phyloP scores from a whole-genome alignment of 2,113 vertebrate genomes.

The Neoarius graeffei region DNA sequence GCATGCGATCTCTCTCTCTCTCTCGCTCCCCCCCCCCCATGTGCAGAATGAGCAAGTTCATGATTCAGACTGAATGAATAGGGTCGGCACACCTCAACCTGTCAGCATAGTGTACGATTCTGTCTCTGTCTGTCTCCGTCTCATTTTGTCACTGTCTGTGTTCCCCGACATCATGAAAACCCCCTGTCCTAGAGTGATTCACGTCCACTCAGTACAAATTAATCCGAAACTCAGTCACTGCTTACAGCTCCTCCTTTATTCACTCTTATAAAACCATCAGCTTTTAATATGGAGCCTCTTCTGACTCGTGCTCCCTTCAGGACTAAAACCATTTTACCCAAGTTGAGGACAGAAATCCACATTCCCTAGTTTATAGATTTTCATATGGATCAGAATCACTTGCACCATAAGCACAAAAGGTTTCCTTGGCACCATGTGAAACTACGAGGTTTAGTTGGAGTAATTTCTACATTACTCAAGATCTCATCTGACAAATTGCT shows the following conservation, averaged over 20 bases:
- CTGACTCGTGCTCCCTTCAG: constrained; percentile 20
- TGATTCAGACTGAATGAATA: constrained; percentile 38
- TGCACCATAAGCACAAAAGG: neutral
- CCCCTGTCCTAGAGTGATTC: constrained; percentile 2
- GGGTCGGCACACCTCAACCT: constrained; percentile 7
- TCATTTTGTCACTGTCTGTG: constrained; percentile 6
- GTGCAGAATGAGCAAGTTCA: neutral
- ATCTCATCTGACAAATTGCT: neutral
- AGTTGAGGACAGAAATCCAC: neutral
- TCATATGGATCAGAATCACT: neutral
- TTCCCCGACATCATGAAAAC: neutral
- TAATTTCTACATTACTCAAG: neutral
- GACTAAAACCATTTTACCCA: neutral
- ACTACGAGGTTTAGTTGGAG: neutral
- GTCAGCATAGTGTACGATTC: constrained; percentile 3
- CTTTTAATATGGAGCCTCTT: constrained; percentile 20
- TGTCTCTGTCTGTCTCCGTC: neutral
- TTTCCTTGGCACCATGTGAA: neutral
- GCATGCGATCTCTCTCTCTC: neutral
- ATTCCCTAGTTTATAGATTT: neutral
- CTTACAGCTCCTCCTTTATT: neutral
- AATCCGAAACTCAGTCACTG: neutral
- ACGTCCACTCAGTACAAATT: neutral
- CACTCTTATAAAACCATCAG: neutral
- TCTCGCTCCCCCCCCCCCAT: neutral